Evolutionary conservation across 2,113 vertebrate species (phyloP).

Genomic region (Scytalopus superciliaris): DNA sequence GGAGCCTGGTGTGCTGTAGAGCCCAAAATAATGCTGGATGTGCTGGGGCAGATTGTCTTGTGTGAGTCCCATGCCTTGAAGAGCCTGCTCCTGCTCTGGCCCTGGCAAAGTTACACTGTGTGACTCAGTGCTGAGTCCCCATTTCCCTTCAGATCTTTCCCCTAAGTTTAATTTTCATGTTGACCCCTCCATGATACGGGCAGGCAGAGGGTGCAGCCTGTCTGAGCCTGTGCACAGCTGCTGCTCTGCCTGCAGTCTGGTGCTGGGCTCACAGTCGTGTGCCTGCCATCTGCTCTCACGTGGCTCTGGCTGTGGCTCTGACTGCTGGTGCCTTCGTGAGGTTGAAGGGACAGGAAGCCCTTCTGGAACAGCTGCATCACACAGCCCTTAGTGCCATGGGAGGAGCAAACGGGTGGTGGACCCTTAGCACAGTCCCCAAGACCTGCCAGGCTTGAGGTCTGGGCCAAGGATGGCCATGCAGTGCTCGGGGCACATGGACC

Average conservation of each 20-base stretch:
- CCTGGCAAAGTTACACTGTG: not conserved
- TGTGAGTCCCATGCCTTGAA: too few relatives aligned
- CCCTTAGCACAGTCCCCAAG: accelerated
- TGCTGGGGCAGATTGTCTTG: not conserved
- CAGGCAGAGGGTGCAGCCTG: not conserved
- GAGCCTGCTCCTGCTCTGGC: not conserved
- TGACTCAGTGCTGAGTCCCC: not conserved
- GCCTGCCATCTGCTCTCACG: not conserved
- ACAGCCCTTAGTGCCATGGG: accelerated
- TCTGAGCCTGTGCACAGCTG: not conserved
- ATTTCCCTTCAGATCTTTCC: not conserved
- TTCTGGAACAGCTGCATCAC: accelerated
- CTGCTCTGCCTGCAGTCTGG: not conserved
- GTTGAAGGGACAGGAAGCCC: not conserved
- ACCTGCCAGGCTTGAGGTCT: not conserved
- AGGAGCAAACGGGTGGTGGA: not conserved
- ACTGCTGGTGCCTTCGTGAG: accelerated
- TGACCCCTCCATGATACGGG: accelerated
- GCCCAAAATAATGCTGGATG: accelerated
- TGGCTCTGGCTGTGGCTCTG: not conserved
- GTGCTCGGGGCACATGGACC: not conserved
- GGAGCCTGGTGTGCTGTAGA: accelerated
- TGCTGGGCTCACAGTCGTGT: too few relatives aligned
- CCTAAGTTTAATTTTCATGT: not conserved
- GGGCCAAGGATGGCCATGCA: accelerated